These are phyloP conservation scores for Parapristionchus giblindavisi DNA, from an alignment of 2,888 invertebrate species.

Conservation along the genomic window DNA sequence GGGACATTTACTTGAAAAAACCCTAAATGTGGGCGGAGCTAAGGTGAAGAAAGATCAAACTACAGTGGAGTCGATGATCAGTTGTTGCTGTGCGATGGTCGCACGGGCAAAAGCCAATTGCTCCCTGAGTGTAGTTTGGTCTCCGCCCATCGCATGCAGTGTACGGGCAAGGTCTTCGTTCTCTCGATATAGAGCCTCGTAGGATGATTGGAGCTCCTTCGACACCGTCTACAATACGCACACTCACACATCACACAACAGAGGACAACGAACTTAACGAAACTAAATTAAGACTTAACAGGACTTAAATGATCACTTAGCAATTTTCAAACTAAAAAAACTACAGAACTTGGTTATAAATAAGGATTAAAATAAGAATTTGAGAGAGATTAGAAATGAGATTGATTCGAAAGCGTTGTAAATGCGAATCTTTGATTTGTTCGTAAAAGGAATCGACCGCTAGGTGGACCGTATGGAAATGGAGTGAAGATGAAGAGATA, in stretches of 20 bases:
- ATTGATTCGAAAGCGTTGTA: background rate
- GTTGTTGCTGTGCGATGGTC: slow-evolving; percentile 60
- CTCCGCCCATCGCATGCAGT: slow-evolving; percentile 41
- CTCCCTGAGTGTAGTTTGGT: slow-evolving; percentile 56
- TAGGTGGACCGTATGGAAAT: background rate
- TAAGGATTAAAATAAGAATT: no score
- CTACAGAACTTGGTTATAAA: no score
- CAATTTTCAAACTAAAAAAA: no score
- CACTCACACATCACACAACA: background rate
- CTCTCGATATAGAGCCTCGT: slow-evolving; percentile 56
- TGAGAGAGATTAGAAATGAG: background rate
- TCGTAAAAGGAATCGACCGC: background rate
- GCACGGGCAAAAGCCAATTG: slow-evolving; percentile 61
- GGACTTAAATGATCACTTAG: no score
- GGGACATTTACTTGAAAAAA: no score
- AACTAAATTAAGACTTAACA: no score
- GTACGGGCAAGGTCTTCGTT: slow-evolving; percentile 55
- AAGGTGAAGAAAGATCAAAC: slow-evolving; percentile 19
- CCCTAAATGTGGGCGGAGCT: slow-evolving; percentile 20
- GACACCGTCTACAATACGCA: slow-evolving; percentile 22
- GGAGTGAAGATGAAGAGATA: background rate
- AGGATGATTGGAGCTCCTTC: slow-evolving; percentile 40
- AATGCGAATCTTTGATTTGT: background rate
- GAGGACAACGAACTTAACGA: background rate
- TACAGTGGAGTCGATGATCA: slow-evolving; percentile 47